phyloP scores from a whole-genome alignment of 2,888 invertebrate genomes.

The Pandemis heparana region DNA sequence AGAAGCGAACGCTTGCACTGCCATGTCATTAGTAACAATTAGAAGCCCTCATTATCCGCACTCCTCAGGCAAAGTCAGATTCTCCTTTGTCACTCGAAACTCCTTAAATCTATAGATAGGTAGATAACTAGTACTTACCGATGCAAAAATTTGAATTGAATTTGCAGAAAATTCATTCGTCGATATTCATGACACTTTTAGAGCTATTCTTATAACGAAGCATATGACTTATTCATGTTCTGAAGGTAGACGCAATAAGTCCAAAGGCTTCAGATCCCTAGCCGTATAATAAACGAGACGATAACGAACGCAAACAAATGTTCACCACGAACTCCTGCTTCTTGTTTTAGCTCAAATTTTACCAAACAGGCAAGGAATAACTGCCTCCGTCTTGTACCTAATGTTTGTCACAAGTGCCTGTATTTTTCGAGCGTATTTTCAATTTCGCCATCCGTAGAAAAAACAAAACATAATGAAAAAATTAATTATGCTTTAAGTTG shows the following conservation, averaged over 20 bases:
- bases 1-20: slow-evolving; percentile 25
- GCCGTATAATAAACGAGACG: slow-evolving; percentile 76
- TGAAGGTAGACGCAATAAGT: slow-evolving; percentile 76
- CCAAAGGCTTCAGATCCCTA: slow-evolving; percentile 66
- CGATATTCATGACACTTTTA: slow-evolving; percentile 64
- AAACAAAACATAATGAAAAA: no score
- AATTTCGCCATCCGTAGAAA: no score
- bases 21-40: slow-evolving; percentile 30
- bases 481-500: no score
- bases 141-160: slow-evolving; percentile 42
- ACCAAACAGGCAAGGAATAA: neutral
- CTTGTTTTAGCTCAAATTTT: slow-evolving; percentile 15
- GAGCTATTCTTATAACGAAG: slow-evolving; percentile 80
- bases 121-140: neutral
- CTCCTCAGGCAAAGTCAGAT: neutral
- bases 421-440: neutral
- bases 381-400: neutral
- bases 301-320: slow-evolving; percentile 60
- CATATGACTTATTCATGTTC: slow-evolving; percentile 81
- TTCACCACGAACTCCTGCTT: slow-evolving; percentile 9
- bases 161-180: slow-evolving; percentile 45
- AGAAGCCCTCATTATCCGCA: slow-evolving; percentile 7
- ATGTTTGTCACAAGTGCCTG: neutral
- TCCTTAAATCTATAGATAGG: neutral
- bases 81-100: slow-evolving; percentile 12